These are phyloP conservation scores for Lytechinus variegatus DNA, from an alignment of 35 echinoderm and acorn worm species.

Conservation along the genomic window DNA sequence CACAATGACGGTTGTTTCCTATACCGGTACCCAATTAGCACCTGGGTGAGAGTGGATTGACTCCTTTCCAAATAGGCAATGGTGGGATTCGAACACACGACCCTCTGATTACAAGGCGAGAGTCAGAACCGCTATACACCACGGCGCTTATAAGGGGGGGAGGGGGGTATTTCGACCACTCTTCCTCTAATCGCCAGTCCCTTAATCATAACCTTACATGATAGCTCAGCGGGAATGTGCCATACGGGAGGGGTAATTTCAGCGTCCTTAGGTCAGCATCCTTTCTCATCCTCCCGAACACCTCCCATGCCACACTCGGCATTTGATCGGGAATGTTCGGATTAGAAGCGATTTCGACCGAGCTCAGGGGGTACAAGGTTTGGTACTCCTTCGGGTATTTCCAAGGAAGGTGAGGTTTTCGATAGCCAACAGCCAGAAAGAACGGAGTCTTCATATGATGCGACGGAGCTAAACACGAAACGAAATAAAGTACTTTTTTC, in stretches of 20 bases:
- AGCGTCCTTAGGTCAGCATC: slow-evolving; percentile 70
- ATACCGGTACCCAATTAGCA: too few species aligned
- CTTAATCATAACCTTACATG: slow-evolving; percentile 73
- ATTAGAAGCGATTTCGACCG: slow-evolving; percentile 65
- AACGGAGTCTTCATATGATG: slow-evolving; percentile 43
- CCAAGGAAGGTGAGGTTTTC: slow-evolving; percentile 87
- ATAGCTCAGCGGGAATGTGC: slow-evolving; percentile 70
- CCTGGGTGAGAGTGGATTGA: too few species aligned
- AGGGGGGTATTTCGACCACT: not conserved
- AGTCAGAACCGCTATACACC: too few species aligned
- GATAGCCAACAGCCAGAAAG: slow-evolving; percentile 84
- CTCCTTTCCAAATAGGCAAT: too few species aligned
- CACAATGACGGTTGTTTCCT: too few species aligned
- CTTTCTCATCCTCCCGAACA: slow-evolving; percentile 58
- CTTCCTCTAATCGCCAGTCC: not conserved
- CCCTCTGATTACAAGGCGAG: too few species aligned
- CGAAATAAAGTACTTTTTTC: too few species aligned
- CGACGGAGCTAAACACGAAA: too few species aligned
- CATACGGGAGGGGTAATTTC: slow-evolving; percentile 89
- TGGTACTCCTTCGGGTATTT: slow-evolving; percentile 75
- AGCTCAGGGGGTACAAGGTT: slow-evolving; percentile 65
- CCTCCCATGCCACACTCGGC: slow-evolving; percentile 82
- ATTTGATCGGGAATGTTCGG: slow-evolving; percentile 54
- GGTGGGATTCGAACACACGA: too few species aligned
- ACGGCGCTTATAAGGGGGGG: too few species aligned